Base-by-base conservation (phyloP, 2,888 invertebrate species). In the Agrotis clavis region DNA sequence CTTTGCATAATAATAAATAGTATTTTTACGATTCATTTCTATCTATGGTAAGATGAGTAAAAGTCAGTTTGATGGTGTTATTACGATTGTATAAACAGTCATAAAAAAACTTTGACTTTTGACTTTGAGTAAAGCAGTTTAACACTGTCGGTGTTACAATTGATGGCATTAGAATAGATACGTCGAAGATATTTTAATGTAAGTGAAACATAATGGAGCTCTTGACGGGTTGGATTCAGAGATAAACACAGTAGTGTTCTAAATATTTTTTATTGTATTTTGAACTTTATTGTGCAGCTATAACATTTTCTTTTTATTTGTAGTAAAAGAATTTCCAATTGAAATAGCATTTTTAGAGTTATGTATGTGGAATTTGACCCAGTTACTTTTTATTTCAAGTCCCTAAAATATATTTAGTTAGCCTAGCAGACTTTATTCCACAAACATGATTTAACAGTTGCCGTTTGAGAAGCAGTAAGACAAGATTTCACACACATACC, bases 11-110 rank as follows among this genome's bases (percentile, higher is more conserved):
- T 71, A 16, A 11, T 63, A 54, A 45, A 64, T 64, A 60, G 14
- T 67, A 73, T 71, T 76, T 79, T 79, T 76, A 85, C 82, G 50
- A 87, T 82, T 86, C 86, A 85, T 83, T 84, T 73, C 63, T 63
- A 69, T 84, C 85, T 84, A 85, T 87, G 80, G 71, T 59, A 67
- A 72, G 67, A 57, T 78, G 41, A 60, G 71, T 81, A 78, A 84
- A 87, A 85, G 79, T 81, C 64, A 67, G 48, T 51, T 64, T 62
- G 54, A 69, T 59, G 60, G 84, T 79, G 69, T 67, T 77, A 83
- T 81, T 79, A 82, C 67, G 72, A 81, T 85, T 86, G 84, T 81
- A 82, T 77, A 85, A 85, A 88, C 83, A 87, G 81, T 41, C 41
- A 41, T 41, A 35, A 35, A 35, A 25, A 30, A 30, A 35, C 7